These are phyloP conservation scores for Amorpha juglandis DNA, from an alignment of 2,888 invertebrate genomes.

Conservation along the genomic window DNA sequence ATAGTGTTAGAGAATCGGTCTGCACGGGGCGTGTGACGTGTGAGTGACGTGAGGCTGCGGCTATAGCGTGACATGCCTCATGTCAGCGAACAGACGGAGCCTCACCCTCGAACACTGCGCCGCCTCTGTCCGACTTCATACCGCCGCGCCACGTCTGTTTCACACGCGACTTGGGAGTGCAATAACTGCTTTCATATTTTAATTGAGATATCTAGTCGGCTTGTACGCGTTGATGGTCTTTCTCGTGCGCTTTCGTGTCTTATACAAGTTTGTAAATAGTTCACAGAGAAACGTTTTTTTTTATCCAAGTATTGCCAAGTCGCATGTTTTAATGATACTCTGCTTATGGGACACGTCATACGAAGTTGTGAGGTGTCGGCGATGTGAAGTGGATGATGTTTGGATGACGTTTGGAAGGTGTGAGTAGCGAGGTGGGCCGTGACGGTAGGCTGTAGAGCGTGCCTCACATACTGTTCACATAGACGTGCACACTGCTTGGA, in stretches of 20 bases:
- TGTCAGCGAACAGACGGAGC: not conserved
- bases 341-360: not conserved
- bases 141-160: not conserved
- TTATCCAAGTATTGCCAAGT: not conserved
- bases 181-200: not conserved
- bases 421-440: not conserved
- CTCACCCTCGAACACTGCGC: too few relatives aligned
- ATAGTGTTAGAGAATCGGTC: not conserved
- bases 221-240: not conserved
- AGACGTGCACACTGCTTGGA: slow-evolving; percentile 33
- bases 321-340: not conserved
- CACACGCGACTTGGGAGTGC: slow-evolving; percentile 2
- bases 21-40: not conserved
- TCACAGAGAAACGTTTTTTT: not conserved
- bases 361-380: not conserved
- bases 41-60: not conserved
- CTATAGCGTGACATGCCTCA: not conserved
- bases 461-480: slow-evolving; percentile 34
- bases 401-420: too few relatives aligned
- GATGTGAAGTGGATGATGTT: not conserved
- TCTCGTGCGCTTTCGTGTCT: not conserved
- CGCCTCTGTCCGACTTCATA: too few relatives aligned
- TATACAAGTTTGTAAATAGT: not conserved
- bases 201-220: not conserved
- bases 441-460: slow-evolving; percentile 60